Conservation (phyloP, 2,888 invertebrate species). For the Xestia sexstrigata region DNA sequence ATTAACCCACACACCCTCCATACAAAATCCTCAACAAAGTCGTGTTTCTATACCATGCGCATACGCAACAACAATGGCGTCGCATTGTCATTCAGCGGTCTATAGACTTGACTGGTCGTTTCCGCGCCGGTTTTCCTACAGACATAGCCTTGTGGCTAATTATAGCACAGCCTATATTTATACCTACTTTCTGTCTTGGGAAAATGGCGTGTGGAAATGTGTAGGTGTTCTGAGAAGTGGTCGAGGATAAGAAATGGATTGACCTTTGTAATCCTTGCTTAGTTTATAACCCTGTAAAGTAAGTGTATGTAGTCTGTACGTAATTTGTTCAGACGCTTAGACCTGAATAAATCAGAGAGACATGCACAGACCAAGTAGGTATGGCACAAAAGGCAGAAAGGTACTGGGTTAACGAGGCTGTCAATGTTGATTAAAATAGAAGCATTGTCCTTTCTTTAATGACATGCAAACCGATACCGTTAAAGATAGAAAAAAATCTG, state of each 20-base stretch:
- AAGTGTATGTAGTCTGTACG: too few species aligned
- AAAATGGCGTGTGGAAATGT: conserved; percentile 37
- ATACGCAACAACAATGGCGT: conserved; percentile 29
- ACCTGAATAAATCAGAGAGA: background rate
- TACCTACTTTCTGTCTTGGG: conserved; percentile 41
- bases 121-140: conserved; percentile 65
- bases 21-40: conserved; percentile 19
- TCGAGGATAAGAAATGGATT: background rate
- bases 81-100: conserved; percentile 57
- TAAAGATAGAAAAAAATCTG: background rate
- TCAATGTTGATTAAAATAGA: background rate
- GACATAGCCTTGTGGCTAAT: conserved; percentile 65
- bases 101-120: conserved; percentile 49
- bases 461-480: background rate
- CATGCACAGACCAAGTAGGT: too few species aligned
- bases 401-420: background rate
- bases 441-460: background rate
- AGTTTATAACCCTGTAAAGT: background rate
- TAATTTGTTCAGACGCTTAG: background rate
- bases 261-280: background rate
- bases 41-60: conserved; percentile 17
- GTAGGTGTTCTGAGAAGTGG: background rate
- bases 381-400: background rate
- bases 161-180: conserved; percentile 62
- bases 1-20: conserved; percentile 9